These are phyloP conservation scores for Phataginus tricuspis DNA, from an alignment of 2,797 vertebrate species.

Conservation along the genomic window DNA sequence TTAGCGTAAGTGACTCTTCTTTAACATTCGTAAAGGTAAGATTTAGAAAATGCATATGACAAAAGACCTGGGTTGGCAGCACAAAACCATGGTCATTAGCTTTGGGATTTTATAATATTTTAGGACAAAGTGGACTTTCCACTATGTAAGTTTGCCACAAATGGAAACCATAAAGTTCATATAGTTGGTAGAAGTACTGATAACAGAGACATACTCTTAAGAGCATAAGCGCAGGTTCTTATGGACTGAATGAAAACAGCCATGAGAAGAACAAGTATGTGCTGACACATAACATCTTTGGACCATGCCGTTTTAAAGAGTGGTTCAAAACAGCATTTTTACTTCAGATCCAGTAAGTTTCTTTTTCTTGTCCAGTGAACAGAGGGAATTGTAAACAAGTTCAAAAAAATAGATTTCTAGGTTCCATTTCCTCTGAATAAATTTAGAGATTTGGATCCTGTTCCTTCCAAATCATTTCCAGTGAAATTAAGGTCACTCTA, in stretches of 20 bases:
- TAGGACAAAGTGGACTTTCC: background rate
- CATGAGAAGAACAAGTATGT: background rate
- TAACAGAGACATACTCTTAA: background rate
- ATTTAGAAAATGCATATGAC: background rate
- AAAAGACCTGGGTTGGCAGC: background rate
- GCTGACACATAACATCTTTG: background rate
- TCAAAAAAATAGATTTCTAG: constrained; percentile 29
- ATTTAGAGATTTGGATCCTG: background rate
- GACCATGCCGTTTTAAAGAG: background rate
- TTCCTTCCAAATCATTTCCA: constrained; percentile 34
- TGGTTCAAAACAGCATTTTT: background rate
- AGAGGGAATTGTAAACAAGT: background rate
- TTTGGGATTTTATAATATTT: background rate
- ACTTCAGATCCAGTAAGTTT: background rate
- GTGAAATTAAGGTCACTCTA: background rate
- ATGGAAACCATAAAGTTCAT: background rate
- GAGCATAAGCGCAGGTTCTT: background rate
- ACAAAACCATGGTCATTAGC: background rate
- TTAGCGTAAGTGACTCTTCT: background rate
- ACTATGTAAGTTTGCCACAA: background rate
- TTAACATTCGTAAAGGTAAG: background rate
- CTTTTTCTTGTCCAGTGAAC: background rate
- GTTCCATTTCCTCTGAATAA: background rate
- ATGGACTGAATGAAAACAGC: background rate
- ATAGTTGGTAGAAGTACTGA: background rate